Conservation (phyloP, 2,113 vertebrate species). For the Brachypodius melanocephalos region DNA sequence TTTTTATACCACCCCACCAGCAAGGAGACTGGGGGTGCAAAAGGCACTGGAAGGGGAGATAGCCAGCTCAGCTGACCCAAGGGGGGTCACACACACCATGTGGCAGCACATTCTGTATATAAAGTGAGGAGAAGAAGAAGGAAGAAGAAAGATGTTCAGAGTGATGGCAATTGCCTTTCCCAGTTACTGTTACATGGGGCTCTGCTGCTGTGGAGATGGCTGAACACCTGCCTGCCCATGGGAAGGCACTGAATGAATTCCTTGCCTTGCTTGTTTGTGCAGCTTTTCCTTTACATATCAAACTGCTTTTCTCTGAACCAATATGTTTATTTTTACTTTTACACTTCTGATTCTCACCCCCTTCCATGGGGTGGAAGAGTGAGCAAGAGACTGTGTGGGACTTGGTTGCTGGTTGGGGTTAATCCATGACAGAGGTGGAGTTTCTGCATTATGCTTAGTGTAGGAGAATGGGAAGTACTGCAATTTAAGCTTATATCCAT, state of each 20-base stretch:
- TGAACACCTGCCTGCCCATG: no score
- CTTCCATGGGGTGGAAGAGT: neutral
- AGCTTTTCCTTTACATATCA: neutral
- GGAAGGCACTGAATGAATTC: neutral
- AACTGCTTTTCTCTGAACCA: neutral
- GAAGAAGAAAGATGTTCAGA: neutral
- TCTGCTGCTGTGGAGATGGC: no score
- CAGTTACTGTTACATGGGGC: accelerated
- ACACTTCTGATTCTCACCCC: neutral
- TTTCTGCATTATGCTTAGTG: neutral
- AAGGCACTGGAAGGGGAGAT: neutral
- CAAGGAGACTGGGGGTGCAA: accelerated
- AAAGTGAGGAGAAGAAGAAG: neutral
- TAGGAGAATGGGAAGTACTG: neutral
- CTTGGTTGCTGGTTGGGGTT: neutral
- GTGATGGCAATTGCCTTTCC: neutral
- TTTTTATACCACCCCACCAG: neutral
- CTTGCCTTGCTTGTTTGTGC: neutral
- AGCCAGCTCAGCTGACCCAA: no score
- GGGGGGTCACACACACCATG: neutral
- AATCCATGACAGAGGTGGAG: neutral
- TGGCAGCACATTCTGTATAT: no score
- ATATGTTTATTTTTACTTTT: neutral
- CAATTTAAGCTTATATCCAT: neutral
- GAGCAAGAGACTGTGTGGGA: neutral